A percentile compares a stretch with the other conserved stretches of the same genome.
These are phyloP conservation scores for Lepus europaeus DNA, from an alignment of 2,113 vertebrate genomes.

Conservation along the genomic window DNA sequence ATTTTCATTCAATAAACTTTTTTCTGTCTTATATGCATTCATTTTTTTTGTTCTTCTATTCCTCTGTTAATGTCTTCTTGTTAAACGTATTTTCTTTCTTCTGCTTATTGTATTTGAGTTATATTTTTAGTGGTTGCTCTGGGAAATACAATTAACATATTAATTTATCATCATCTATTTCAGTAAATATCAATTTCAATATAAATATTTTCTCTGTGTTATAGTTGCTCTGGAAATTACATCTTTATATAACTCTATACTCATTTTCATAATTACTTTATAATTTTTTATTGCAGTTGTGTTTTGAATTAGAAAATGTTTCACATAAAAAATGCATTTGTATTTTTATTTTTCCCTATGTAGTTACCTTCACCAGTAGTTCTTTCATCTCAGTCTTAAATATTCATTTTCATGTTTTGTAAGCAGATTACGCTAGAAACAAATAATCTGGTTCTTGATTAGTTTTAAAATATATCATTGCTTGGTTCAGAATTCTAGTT, in stretches of 20 bases:
- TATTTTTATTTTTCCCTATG: not conserved
- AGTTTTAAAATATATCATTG: not conserved
- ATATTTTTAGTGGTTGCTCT: not conserved
- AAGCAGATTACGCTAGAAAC: not conserved
- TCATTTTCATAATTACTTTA: not conserved
- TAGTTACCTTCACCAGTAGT: not conserved
- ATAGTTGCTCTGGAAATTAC: not conserved
- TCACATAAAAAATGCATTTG: not conserved
- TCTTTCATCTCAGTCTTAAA: not conserved
- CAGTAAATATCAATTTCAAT: not conserved
- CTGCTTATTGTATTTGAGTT: not conserved
- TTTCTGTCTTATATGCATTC: not conserved
- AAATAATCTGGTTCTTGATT: not conserved
- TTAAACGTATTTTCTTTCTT: not conserved
- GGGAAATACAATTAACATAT: not conserved
- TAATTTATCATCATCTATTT: conserved; percentile 22
- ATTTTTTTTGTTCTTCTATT: not conserved
- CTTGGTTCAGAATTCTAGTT: not conserved
- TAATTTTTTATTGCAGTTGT: not conserved
- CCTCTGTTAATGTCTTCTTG: not conserved
- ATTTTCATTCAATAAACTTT: not conserved
- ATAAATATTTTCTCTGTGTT: not conserved
- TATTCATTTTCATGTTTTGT: not conserved
- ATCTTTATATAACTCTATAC: not conserved
- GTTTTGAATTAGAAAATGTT: not conserved